Evolutionary conservation across 2,888 invertebrate genomes (phyloP).

Genomic region (Leptinotarsa tumamoca): DNA sequence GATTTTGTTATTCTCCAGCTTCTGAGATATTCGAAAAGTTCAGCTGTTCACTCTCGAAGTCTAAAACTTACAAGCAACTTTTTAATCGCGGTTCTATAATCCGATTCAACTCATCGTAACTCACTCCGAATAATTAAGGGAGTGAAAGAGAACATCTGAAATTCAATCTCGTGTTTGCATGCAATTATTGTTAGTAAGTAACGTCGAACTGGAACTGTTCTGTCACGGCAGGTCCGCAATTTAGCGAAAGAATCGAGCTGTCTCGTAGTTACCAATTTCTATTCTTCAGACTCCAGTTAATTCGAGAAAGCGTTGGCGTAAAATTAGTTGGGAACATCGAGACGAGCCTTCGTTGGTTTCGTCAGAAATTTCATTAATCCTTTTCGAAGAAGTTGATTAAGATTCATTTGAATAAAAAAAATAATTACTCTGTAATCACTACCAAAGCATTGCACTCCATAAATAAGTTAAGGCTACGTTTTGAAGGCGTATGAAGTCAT

Average conservation of each 20-base stretch:
- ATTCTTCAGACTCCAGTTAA: neutral
- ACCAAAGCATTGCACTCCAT: no score
- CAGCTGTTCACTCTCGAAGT: no score
- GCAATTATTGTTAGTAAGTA: neutral
- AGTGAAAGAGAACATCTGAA: neutral
- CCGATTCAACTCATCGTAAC: neutral
- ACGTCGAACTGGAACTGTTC: neutral
- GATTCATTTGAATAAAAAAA: neutral
- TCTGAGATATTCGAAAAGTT: no score
- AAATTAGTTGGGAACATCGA: constrained; percentile 18
- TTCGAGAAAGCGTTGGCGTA: constrained; percentile 12
- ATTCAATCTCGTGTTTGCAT: neutral
- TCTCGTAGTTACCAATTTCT: neutral
- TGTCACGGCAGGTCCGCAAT: neutral
- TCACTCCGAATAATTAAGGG: neutral
- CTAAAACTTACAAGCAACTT: no score
- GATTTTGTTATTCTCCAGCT: no score
- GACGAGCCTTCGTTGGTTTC: constrained; percentile 2
- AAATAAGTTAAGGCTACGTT: no score
- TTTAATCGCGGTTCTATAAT: neutral
- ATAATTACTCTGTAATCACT: no score
- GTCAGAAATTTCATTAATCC: neutral
- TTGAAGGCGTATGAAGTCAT: no score
- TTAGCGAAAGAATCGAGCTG: constrained; percentile 4
- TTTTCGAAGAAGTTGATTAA: neutral